These are phyloP conservation scores for Parambassis ranga DNA, from an alignment of 2,797 vertebrate genomes.

Conservation along the genomic window DNA sequence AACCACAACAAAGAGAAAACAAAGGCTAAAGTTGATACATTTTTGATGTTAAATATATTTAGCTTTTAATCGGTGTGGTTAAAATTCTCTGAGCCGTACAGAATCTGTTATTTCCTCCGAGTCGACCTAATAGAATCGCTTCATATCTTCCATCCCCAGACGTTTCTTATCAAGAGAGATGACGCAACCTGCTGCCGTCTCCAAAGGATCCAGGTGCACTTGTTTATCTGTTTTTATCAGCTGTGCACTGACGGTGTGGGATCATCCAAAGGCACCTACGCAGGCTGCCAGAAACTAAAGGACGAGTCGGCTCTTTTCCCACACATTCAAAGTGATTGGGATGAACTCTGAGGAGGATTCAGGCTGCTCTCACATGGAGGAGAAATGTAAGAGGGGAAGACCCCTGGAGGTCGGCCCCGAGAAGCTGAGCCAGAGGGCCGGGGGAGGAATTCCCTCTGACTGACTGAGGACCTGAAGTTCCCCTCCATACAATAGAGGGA, in stretches of 20 bases:
- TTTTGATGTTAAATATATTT: no score
- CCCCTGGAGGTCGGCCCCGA: conserved; percentile 35
- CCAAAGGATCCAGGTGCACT: conserved; percentile 60
- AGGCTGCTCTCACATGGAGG: conserved; percentile 17
- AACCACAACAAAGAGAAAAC: no score
- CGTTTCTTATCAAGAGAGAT: conserved; percentile 47
- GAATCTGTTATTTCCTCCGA: conserved; percentile 36
- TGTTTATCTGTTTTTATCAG: conserved; percentile 75
- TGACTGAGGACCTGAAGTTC: conserved; percentile 61
- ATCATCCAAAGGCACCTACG: conserved; percentile 71
- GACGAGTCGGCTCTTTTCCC: no score
- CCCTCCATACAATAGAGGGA: conserved; percentile 59
- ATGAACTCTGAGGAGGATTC: no score
- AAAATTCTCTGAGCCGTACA: neutral
- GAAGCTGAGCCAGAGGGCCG: conserved; percentile 39
- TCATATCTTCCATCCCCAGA: conserved; percentile 29
- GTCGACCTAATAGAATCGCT: conserved; percentile 32
- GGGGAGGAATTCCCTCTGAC: conserved; percentile 76
- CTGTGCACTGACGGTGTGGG: conserved; percentile 81
- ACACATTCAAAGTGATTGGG: no score
- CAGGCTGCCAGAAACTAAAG: conserved; percentile 32
- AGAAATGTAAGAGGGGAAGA: conserved; percentile 30
- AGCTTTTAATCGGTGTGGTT: neutral
- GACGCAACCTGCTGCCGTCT: conserved; percentile 55
- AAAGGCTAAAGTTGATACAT: neutral